Base-by-base conservation (phyloP, 2,888 invertebrate species). In the Nomada hirtipes region DNA sequence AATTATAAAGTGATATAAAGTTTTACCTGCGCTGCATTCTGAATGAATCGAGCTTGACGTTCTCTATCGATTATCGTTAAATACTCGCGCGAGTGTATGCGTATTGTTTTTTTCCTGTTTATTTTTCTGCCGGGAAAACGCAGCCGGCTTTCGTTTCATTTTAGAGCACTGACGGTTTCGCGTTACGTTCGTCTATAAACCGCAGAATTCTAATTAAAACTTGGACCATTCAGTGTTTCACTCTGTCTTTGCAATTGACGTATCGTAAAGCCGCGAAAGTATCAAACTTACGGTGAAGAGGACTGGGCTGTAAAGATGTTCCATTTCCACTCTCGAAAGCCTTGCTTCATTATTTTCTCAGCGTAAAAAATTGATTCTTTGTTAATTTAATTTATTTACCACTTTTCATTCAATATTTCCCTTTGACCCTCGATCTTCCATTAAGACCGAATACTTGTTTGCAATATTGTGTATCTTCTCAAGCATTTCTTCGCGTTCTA, bases 201-300 rank as follows among this genome's bases (percentile, higher is more conserved):
- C 36, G 67, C 53, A 42, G 67, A 20, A 67, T 67, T 53, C 67
- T 67, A 67, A 67, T 67, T 67, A 67, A 67, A 67, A 67, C 53
- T 67, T 42, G 42, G 15, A 15, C 20, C 55, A 67, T 67, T 67
- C 42, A 67, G 20, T 18, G 67, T 42, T 67, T 36, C 53, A 4
- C 53, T 42, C 42, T 67, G 15, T 55, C 67, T 67, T 42, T 55
- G 67, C 36, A 42, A 67, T 53, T 67, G 67, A 23, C 67, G 67
- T 55, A 9, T 53, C n/a, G 52, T 53, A 53, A 65, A 65, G 52
- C 23, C 47, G 29, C 13, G n/a, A 7, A 26, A 53, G 23, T 18
- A 18, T 42, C 26, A 50, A 52, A 50, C 64, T 50, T 50, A 10
- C 7, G n/a, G 23, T 10, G 4, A 11, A 1, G 11, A 59, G 50